Base-by-base conservation (phyloP, 2,888 invertebrate species). In the Orthosia gracilis region DNA sequence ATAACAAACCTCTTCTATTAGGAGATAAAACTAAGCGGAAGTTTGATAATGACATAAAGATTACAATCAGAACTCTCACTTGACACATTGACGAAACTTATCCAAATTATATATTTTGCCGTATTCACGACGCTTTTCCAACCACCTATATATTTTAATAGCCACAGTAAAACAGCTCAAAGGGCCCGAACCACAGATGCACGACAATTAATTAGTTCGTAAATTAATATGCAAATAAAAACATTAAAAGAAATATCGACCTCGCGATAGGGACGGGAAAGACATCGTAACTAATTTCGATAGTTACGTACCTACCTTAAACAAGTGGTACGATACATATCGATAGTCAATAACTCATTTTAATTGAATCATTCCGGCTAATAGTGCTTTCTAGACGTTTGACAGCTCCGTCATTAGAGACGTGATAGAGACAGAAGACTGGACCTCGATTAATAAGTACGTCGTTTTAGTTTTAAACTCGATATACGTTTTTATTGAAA, bases 281-380 rank as follows among this genome's bases (percentile, higher is more conserved):
- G 68, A 86, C 61, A 79, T 85, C 76, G 73, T 75, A n/a, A 86
- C 78, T 79, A 82, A 80, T 87, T 86, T 64, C 57, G 73, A 83
- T 80, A 85, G 87, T 82, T 74, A 78, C 62, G 82, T 86, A 72
- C 78, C 67, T 82, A 78, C 74, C 78, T 85, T 55, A 67, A 75
- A 61, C 77, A 69, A 88, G 87, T 88, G 80, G 85, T 87, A 85
- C 84, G 89, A 84, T 87, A 88, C 85, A 84, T 90, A 91, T 92
- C 91, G 90, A 90, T 91, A 87, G 88, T 91, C 94, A 90, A 94
- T 94, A 93, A 93, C 89, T 94, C 93, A 94, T 93, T 94, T 93
- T 94, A 95, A 95, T 95, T 95, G 94, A 95, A 94, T 94, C 93
- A 94, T 95, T 94, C 91, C 79, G 81, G 87, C 90, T 93, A 93